A percentile compares a stretch with the other conserved stretches of the same genome.
These are phyloP conservation scores for Cotesia vestalis DNA, from an alignment of 1,140 invertebrate species.

Conservation along the genomic window DNA sequence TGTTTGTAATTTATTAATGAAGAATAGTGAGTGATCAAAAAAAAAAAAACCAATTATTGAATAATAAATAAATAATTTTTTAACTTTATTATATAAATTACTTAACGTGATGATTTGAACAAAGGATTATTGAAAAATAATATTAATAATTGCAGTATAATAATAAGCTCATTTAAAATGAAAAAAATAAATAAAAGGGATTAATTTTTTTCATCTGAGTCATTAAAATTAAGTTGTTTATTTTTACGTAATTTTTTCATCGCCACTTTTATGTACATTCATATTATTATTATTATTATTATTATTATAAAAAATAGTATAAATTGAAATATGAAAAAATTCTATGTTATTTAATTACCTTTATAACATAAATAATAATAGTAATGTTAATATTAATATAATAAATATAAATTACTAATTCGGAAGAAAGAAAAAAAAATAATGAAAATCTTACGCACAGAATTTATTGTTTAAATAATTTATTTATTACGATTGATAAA, in stretches of 20 bases:
- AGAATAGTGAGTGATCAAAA: no score
- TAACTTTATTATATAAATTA: no score
- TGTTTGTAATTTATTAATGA: no score
- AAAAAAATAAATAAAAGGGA: not conserved
- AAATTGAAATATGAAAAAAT: no score
- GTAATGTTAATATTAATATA: not conserved
- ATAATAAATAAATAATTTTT: no score
- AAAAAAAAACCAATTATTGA: no score
- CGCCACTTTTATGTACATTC: slow-evolving; percentile 16
- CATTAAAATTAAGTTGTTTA: slow-evolving; percentile 29
- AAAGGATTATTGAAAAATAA: not conserved
- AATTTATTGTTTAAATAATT: not conserved
- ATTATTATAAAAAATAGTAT: not conserved
- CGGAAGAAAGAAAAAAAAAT: not conserved
- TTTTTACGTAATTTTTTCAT: slow-evolving; percentile 5
- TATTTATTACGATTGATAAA: not conserved
- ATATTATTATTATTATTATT: slow-evolving; percentile 10
- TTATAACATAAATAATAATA: not conserved
- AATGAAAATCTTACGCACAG: not conserved
- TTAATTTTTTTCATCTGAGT: slow-evolving; percentile 17
- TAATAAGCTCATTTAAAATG: not conserved
- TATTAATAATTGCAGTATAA: not conserved
- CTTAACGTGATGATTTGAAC: no score
- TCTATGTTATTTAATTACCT: slow-evolving; percentile 12
- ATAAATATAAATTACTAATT: not conserved